Evolutionary conservation across 2,888 invertebrate genomes (phyloP), one percentile per base, ranked within the genome.

Genomic region (Lasioglossum pauxillum): DNA sequence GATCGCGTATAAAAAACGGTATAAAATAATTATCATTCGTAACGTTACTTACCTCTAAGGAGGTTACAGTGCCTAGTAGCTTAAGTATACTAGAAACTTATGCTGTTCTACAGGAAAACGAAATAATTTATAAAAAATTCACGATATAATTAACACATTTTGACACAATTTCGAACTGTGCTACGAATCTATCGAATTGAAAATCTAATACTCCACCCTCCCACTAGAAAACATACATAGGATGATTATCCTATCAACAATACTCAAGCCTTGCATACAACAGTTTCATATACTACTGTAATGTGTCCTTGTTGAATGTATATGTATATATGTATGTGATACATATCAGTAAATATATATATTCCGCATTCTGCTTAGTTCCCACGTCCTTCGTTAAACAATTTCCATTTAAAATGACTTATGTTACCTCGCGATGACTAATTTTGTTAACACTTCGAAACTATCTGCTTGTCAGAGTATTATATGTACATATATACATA

Each of bases 201-300:
- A 74, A 41, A 16, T 80, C 82, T 75, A 75, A 64, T 27, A 78
- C 78, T 80, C 87, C 80, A 79, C 87, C 87, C 87, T 76, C 46
- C n/a, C 31, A 23, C 44, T 64, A 76, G 74, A 77, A 82, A 83
- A 79, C 82, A 85, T 57, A 79, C 82, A 85, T 57, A 77, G 69
- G 67, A 76, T 49, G 75, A 82, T 78, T 86, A 86, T 76, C 60
- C 80, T 76, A 71, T 86, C 86, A 85, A 86, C 81, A 86, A 78
- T 71, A 77, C 67, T 75, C 64, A 64, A 10, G 38, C 75, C 49
- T 60, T 46, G 27, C 75, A 75, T 41, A 38, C 69, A 67, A 38
- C 38, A 71, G 69, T 38, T n/a, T 38, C 41, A 35, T 27, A 64
- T 35, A 85, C 10, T 38, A 71, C 64, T 64, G 64, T n/a, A 64